These are phyloP conservation scores for Ectropis grisescens DNA, from an alignment of 1,140 invertebrate genomes.

Conservation along the genomic window DNA sequence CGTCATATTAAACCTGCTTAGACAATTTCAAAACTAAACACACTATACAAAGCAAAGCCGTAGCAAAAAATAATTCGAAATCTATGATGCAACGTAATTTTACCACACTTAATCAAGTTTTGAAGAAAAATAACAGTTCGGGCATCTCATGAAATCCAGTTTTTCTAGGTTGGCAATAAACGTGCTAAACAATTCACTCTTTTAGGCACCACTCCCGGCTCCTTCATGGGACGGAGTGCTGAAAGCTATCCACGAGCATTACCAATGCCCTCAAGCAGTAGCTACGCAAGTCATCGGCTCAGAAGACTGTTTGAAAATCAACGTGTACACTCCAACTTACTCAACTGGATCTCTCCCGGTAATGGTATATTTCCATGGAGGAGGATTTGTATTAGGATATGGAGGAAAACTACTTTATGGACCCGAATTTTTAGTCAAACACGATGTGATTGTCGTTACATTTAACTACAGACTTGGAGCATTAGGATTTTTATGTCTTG, in stretches of 20 bases:
- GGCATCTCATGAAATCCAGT: no score
- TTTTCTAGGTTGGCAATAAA: no score
- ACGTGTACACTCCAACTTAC: conserved; percentile 6
- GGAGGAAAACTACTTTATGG: not conserved
- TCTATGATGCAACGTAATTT: no score
- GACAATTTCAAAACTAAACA: no score
- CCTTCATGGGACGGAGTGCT: conserved; percentile 4
- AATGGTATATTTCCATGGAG: conserved; percentile 10
- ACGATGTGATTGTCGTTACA: conserved; percentile 11
- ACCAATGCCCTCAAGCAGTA: conserved; percentile 1
- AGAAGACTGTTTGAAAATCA: conserved; percentile 11
- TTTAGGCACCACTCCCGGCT: conserved; percentile 3
- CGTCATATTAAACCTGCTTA: no score
- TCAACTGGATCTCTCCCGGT: conserved; percentile 4
- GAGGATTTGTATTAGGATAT: conserved; percentile 4
- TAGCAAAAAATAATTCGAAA: no score
- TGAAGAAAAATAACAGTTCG: no score
- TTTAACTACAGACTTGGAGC: conserved; percentile 9
- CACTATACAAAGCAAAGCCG: no score
- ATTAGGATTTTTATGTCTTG: conserved; percentile 8
- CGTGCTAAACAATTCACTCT: no score
- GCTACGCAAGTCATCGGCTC: conserved; percentile 1
- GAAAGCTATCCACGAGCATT: conserved; percentile 3
- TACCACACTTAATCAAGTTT: no score
- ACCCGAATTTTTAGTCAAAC: conserved; percentile 6